Evolutionary conservation across 2,797 vertebrate genomes (phyloP).

Genomic region (Malacoctenus gilli): DNA sequence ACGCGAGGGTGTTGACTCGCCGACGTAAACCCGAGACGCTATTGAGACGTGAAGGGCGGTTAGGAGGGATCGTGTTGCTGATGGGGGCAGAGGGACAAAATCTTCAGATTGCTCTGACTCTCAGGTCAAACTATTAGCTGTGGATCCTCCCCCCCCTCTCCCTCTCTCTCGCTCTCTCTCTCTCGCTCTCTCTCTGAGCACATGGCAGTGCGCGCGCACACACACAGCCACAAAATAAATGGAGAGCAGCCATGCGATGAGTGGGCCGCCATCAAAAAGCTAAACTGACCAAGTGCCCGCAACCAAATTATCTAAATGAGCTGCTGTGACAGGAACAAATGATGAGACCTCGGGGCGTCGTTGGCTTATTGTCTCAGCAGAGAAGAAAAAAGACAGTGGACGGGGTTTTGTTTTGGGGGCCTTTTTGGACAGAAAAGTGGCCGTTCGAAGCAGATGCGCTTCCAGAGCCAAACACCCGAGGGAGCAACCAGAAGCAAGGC

Average conservation of each 20-base stretch:
- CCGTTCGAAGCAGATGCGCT: neutral
- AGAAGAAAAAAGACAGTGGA: conserved; percentile 1
- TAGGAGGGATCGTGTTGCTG: conserved; percentile 25
- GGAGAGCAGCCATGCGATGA: conserved; percentile 1
- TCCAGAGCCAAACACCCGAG: conserved; percentile 12
- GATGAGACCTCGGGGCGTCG: conserved; percentile 39
- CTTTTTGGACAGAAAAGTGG: conserved; percentile 2
- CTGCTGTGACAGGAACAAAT: conserved; percentile 50
- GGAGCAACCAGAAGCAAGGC: conserved; percentile 2
- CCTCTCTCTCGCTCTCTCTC: too few relatives aligned
- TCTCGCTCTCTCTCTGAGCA: conserved; percentile 3
- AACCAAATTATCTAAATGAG: conserved; percentile 56
- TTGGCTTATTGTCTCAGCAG: conserved; percentile 39
- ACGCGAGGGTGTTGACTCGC: too few relatives aligned
- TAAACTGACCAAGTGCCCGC: conserved; percentile 28
- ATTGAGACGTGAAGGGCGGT: conserved; percentile 35
- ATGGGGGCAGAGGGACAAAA: conserved; percentile 6
- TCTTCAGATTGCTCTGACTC: conserved; percentile 48
- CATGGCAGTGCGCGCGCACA: conserved; percentile 4
- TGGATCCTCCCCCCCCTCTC: neutral
- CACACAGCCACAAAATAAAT: conserved; percentile 1
- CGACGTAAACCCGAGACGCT: conserved; percentile 24
- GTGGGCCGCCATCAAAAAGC: conserved; percentile 13
- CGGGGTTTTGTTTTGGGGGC: too few relatives aligned
- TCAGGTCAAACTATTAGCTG: conserved; percentile 49